These are phyloP conservation scores for Ectemnius continuus DNA, from an alignment of 2,888 invertebrate genomes.

Conservation along the genomic window DNA sequence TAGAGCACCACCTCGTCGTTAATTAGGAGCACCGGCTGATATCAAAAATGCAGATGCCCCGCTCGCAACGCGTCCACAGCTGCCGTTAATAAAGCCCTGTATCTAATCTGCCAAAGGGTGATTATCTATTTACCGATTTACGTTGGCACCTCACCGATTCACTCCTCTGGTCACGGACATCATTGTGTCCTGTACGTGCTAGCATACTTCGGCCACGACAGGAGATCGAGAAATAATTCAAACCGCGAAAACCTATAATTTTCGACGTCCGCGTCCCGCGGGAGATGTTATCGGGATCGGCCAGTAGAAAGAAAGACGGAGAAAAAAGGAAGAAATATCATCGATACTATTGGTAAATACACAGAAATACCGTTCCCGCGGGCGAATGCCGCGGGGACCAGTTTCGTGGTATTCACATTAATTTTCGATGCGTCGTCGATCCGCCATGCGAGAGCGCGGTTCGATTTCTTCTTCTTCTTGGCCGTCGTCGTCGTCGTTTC, in stretches of 20 bases:
- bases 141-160: too few species aligned
- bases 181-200: too few species aligned
- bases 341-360: conserved; percentile 71
- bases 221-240: conserved; percentile 72
- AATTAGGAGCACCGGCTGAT: not conserved
- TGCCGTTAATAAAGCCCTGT: not conserved
- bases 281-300: conserved; percentile 68
- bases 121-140: too few species aligned
- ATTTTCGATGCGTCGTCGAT: conserved; percentile 68
- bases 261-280: conserved; percentile 64
- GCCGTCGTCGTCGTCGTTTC: conserved; percentile 25
- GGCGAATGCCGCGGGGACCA: conserved; percentile 66
- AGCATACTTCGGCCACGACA: not conserved
- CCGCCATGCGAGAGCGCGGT: conserved; percentile 55
- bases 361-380: conserved; percentile 66
- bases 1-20: not conserved
- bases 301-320: conserved; percentile 12
- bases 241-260: conserved; percentile 76
- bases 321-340: conserved; percentile 66
- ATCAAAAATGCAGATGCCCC: conserved; percentile 1
- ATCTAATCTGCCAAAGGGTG: not conserved
- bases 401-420: conserved; percentile 69
- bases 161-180: too few species aligned
- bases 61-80: not conserved
- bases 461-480: conserved; percentile 61